Evolutionary conservation across 2,888 invertebrate genomes (phyloP).

Genomic region (Eupithecia centaureata): DNA sequence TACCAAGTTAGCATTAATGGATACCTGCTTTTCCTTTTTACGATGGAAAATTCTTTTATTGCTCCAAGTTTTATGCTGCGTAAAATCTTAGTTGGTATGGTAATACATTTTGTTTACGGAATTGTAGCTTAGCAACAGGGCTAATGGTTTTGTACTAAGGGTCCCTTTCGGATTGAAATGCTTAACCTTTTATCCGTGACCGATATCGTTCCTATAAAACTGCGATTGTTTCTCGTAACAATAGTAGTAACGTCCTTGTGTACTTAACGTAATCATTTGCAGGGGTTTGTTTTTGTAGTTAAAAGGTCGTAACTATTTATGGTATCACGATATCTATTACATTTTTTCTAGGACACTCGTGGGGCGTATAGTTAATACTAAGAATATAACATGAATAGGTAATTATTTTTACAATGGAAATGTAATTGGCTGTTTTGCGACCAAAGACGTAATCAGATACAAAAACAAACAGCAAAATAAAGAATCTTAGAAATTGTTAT

Average conservation of each 20-base stretch:
- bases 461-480: too few relatives aligned
- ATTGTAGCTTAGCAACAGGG: slow-evolving; percentile 30
- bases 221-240: slow-evolving; percentile 6
- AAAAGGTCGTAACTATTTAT: background rate
- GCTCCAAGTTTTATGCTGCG: slow-evolving; percentile 55
- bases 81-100: slow-evolving; percentile 55
- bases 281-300: background rate
- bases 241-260: background rate
- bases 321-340: background rate
- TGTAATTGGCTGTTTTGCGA: background rate
- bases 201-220: slow-evolving; percentile 7
- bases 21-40: slow-evolving; percentile 66
- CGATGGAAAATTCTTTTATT: slow-evolving; percentile 64
- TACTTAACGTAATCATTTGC: slow-evolving; percentile 1
- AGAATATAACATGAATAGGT: background rate
- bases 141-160: background rate
- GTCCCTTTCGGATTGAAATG: slow-evolving; percentile 9
- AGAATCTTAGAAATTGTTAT: too few relatives aligned
- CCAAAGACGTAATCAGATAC: background rate
- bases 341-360: background rate
- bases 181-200: background rate
- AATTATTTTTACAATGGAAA: too few relatives aligned
- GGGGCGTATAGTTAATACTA: background rate
- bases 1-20: slow-evolving; percentile 75
- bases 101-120: slow-evolving; percentile 46